These are phyloP conservation scores for Adoxophyes honmai DNA, from an alignment of 1,140 invertebrate species.

Conservation along the genomic window DNA sequence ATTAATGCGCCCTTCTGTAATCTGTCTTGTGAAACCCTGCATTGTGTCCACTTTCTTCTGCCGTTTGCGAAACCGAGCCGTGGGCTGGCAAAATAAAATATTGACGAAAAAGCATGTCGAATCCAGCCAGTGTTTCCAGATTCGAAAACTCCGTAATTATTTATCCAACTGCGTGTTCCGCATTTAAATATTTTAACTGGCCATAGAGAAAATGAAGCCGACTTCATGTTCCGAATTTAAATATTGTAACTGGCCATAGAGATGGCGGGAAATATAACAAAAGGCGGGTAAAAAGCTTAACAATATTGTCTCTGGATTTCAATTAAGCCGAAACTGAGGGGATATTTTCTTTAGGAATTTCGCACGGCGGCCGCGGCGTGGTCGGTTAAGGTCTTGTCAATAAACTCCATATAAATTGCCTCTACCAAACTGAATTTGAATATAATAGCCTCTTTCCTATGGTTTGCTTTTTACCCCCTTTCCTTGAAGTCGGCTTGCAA, in stretches of 20 bases:
- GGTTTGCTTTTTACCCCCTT: slow-evolving; percentile 60
- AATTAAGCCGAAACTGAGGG: slow-evolving; percentile 58
- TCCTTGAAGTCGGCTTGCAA: slow-evolving; percentile 51
- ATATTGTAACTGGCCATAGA: slow-evolving; percentile 14
- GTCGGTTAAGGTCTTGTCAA: slow-evolving; percentile 58
- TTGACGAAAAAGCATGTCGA: slow-evolving; percentile 19
- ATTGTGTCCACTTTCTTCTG: slow-evolving; percentile 68
- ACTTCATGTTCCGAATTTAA: slow-evolving; percentile 6
- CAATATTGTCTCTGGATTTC: slow-evolving; percentile 60
- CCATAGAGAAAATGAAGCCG: slow-evolving; percentile 2
- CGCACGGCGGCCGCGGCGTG: slow-evolving; percentile 36
- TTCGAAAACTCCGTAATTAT: slow-evolving; percentile 16
- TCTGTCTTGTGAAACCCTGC: slow-evolving; percentile 69
- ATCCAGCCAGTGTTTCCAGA: neutral
- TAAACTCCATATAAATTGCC: slow-evolving; percentile 74
- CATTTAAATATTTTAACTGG: slow-evolving; percentile 15
- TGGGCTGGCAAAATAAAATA: slow-evolving; percentile 11
- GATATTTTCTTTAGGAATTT: slow-evolving; percentile 65
- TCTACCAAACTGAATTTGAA: slow-evolving; percentile 68
- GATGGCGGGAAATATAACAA: slow-evolving; percentile 2
- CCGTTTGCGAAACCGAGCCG: slow-evolving; percentile 38
- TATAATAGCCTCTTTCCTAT: slow-evolving; percentile 66
- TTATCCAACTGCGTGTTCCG: neutral
- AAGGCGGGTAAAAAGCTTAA: slow-evolving; percentile 45
- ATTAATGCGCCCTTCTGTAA: slow-evolving; percentile 69